These are phyloP conservation scores for Myotis findleyi DNA, from an alignment of 2,797 vertebrate species.

Conservation along the genomic window DNA sequence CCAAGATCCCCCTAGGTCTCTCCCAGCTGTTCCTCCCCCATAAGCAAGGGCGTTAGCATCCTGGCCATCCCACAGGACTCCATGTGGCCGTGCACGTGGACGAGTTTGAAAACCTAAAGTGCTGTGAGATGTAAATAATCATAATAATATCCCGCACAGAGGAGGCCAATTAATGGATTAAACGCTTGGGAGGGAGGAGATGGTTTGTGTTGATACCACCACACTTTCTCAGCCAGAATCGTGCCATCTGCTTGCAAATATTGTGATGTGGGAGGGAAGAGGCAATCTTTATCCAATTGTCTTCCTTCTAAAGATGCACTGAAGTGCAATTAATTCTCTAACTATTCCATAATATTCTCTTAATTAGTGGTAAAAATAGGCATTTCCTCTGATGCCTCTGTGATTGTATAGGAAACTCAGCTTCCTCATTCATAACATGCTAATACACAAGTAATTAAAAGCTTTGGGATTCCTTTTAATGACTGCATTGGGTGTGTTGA, in stretches of 20 bases:
- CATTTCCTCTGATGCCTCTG: slow-evolving; percentile 64
- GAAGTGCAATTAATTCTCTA: slow-evolving; percentile 78
- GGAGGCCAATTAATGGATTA: background rate
- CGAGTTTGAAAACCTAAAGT: background rate
- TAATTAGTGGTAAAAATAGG: slow-evolving; percentile 83
- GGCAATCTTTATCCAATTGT: slow-evolving; percentile 74
- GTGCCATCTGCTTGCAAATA: slow-evolving; percentile 68
- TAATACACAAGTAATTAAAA: slow-evolving; percentile 83
- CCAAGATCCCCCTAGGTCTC: background rate
- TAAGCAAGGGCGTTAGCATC: background rate
- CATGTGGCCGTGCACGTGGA: accelerated
- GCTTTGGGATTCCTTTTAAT: slow-evolving; percentile 73
- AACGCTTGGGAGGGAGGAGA: background rate
- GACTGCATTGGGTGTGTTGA: slow-evolving; percentile 62
- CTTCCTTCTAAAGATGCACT: slow-evolving; percentile 55
- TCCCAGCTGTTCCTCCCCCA: background rate
- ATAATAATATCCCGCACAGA: background rate
- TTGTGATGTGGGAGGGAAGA: slow-evolving; percentile 30
- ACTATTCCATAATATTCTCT: slow-evolving; percentile 70
- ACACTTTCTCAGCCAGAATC: background rate
- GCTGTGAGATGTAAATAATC: background rate
- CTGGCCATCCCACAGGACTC: background rate
- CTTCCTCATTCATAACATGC: slow-evolving; percentile 69
- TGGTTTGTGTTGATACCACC: background rate
- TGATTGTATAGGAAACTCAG: slow-evolving; percentile 11